Evolutionary conservation across 2,888 invertebrate genomes (phyloP), one percentile per base, ranked within the genome.

Genomic region (Athrips mouffetella): DNA sequence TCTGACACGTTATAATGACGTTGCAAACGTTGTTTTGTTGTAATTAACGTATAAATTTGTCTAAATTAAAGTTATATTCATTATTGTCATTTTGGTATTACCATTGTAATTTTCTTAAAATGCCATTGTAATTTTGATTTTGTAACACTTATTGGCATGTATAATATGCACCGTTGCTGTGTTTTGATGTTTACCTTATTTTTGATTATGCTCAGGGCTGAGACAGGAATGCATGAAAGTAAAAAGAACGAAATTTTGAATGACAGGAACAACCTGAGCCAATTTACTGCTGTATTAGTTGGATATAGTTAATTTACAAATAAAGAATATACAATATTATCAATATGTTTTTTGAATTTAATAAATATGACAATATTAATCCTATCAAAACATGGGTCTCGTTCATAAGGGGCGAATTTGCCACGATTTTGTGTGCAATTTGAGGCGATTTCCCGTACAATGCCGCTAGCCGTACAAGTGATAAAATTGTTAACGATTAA

Each of bases 221-320:
- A 55, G 76, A 62, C 64, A 51, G 48, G 76, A 64, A 71, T 61
- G 73, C 66, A 55, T 63, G 60, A 71, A 63, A 71, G 78, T 52
- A 52, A 67, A 57, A 68, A 62, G 60, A 25, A 48, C 51, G 54
- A 44, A 29, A 13, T 27, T 20, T 16, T 50, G 53, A 48, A 48
- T 73, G 77, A 59, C 52, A 75, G 76, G 69, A 51, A 59, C 53
- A 53, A 60, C 71, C 80, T 78, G 86, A 69, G 83, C 69, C 59
- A 65, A 69, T 80, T 83, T 84, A 83, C 77, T 71, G 75, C 79
- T 81, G 76, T 70, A 65, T 77, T 83, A 77, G 73, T 76, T 76
- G 72, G 66, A 74, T 75, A 69, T 79, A 77, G 76, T 77, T 80
- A 72, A 69, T 81, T 77, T 82, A 80, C 74, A 81, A 75, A 80